A percentile compares a stretch with the other conserved stretches of the same genome.
Conservation (phyloP, 2,888 invertebrate genomes). For the Lampropteryx suffumata region DNA sequence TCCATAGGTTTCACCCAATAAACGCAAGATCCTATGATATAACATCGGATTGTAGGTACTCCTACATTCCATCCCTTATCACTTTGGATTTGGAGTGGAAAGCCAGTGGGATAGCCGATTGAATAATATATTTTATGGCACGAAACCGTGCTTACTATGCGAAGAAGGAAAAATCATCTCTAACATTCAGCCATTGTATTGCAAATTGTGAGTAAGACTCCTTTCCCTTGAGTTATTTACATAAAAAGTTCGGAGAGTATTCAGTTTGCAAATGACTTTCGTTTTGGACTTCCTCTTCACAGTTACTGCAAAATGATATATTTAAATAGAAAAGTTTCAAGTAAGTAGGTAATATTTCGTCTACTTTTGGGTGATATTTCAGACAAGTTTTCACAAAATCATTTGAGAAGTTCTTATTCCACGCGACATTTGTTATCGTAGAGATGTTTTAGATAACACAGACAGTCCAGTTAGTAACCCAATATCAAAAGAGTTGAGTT, state of each 20-base stretch:
- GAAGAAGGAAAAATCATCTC: conserved; percentile 78
- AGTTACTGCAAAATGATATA: conserved; percentile 39
- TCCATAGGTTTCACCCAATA: neutral
- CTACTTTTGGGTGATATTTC: conserved; percentile 15
- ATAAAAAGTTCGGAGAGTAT: conserved; percentile 71
- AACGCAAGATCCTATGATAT: conserved; percentile 36
- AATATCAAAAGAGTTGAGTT: neutral
- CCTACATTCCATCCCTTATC: conserved; percentile 64
- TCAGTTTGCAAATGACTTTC: conserved; percentile 73
- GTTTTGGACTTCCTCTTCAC: conserved; percentile 58
- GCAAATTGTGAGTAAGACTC: conserved; percentile 77
- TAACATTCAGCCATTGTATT: conserved; percentile 77
- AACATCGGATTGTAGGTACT: conserved; percentile 52
- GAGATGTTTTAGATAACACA: neutral
- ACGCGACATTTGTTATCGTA: neutral
- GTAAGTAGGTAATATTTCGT: conserved; percentile 27
- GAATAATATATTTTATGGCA: conserved; percentile 80
- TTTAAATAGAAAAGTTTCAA: conserved; percentile 27
- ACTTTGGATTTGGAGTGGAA: conserved; percentile 66
- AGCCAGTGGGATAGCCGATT: conserved; percentile 73
- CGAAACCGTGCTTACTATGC: conserved; percentile 73
- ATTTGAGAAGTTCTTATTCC: neutral
- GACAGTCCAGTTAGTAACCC: neutral
- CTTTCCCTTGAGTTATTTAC: conserved; percentile 74
- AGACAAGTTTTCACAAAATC: conserved; percentile 1